Conservation (phyloP, 2,797 vertebrate species). For the Emys orbicularis region DNA sequence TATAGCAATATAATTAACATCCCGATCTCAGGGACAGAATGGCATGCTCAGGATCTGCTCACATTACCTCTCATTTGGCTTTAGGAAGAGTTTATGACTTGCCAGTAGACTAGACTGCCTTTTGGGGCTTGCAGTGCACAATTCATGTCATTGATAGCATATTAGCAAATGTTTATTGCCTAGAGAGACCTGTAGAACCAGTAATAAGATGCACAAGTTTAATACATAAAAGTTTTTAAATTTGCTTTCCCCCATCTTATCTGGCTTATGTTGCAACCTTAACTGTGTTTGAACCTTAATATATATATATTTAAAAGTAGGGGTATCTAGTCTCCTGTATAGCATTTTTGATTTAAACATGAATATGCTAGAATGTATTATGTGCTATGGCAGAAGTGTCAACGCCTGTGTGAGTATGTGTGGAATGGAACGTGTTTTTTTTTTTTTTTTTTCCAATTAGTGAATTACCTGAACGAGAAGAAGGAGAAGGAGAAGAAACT, state of each 20-base stretch:
- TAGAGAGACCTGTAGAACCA: background rate
- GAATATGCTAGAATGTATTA: constrained; percentile 18
- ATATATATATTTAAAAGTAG: constrained; percentile 11
- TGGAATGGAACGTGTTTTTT: constrained; percentile 14
- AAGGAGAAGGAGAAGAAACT: constrained; percentile 97
- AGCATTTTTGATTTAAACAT: constrained; percentile 49
- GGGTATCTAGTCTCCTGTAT: constrained; percentile 50
- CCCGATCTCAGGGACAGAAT: background rate
- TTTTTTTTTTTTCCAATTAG: constrained; percentile 59
- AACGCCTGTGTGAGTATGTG: constrained; percentile 51
- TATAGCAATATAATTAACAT: background rate
- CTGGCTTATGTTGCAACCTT: constrained; percentile 65
- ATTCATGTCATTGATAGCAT: constrained; percentile 29
- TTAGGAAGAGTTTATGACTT: background rate
- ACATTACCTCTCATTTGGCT: constrained; percentile 18
- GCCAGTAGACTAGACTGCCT: constrained; percentile 12
- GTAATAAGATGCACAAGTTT: constrained; percentile 29
- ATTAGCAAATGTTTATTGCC: constrained; percentile 49
- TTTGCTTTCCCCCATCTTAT: constrained; percentile 43
- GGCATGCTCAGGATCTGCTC: background rate
- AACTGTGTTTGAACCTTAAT: constrained; percentile 60
- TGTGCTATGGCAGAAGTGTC: constrained; percentile 47
- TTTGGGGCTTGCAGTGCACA: constrained; percentile 31
- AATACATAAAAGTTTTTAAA: constrained; percentile 56
- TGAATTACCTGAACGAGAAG: constrained; percentile 92